These are phyloP conservation scores for Holcopasites calliopsidis DNA, from an alignment of 1,140 invertebrate genomes.

Conservation along the genomic window DNA sequence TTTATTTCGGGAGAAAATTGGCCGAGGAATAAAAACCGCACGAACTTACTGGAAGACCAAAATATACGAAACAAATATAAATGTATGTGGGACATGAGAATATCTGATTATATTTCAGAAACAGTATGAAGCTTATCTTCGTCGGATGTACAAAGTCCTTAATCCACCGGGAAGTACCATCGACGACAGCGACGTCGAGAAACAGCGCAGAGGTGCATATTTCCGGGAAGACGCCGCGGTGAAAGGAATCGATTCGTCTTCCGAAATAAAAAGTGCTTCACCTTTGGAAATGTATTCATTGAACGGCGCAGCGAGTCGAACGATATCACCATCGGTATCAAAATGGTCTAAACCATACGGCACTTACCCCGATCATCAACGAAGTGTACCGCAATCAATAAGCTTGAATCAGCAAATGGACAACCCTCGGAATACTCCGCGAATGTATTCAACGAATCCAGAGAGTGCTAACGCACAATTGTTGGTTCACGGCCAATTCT, in stretches of 20 bases:
- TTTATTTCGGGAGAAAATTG: too few species aligned
- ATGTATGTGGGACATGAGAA: neutral
- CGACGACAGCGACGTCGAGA: constrained; percentile 66
- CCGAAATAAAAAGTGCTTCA: constrained; percentile 1
- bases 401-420: neutral
- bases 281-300: neutral
- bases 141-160: constrained; percentile 56
- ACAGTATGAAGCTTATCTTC: constrained; percentile 73
- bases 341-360: neutral
- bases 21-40: too few species aligned
- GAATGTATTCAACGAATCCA: neutral
- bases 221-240: neutral
- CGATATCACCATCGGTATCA: neutral
- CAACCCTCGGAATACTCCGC: neutral
- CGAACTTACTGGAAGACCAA: too few species aligned
- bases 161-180: constrained; percentile 44
- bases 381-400: neutral
- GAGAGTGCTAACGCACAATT: neutral
- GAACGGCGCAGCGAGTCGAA: neutral
- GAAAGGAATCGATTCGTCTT: neutral
- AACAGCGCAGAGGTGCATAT: constrained; percentile 62
- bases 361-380: neutral
- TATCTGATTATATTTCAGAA: constrained; percentile 67
- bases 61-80: too few species aligned
- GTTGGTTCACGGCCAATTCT: neutral